Conservation (phyloP, 1,140 invertebrate species). For the Trachymyrmex septentrionalis region DNA sequence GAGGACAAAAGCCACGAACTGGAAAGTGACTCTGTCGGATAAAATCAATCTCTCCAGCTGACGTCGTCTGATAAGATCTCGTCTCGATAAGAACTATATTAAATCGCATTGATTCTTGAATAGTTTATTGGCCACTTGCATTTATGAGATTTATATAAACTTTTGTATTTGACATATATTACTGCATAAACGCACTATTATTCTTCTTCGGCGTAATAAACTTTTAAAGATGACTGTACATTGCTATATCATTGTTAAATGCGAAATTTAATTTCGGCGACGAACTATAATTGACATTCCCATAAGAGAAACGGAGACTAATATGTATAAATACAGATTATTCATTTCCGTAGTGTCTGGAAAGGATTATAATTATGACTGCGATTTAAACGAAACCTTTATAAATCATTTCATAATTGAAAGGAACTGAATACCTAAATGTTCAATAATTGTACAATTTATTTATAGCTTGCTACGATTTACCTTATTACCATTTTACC, state of each 20-base stretch:
- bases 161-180: neutral
- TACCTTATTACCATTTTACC: slow-evolving; percentile 48
- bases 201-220: neutral
- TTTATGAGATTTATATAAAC: slow-evolving; percentile 39
- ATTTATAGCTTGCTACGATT: slow-evolving; percentile 30
- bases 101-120: slow-evolving; percentile 37
- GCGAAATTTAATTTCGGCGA: neutral
- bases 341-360: neutral
- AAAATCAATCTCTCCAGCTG: slow-evolving; percentile 56
- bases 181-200: neutral
- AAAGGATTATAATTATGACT: slow-evolving; percentile 9
- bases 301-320: neutral
- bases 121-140: slow-evolving; percentile 46
- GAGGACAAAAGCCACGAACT: slow-evolving; percentile 16
- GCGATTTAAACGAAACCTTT: neutral
- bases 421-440: neutral
- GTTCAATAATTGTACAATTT: slow-evolving; percentile 38
- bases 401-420: slow-evolving; percentile 7
- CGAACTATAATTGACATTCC: slow-evolving; percentile 10
- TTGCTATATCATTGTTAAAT: neutral
- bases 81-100: slow-evolving; percentile 20
- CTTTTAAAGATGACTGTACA: neutral
- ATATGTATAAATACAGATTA: slow-evolving; percentile 1
- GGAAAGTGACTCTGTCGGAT: slow-evolving; percentile 38
- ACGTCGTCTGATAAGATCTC: slow-evolving; percentile 18